Evolutionary conservation across 2,888 invertebrate genomes (phyloP).

Genomic region (Apotomis betuletana): DNA sequence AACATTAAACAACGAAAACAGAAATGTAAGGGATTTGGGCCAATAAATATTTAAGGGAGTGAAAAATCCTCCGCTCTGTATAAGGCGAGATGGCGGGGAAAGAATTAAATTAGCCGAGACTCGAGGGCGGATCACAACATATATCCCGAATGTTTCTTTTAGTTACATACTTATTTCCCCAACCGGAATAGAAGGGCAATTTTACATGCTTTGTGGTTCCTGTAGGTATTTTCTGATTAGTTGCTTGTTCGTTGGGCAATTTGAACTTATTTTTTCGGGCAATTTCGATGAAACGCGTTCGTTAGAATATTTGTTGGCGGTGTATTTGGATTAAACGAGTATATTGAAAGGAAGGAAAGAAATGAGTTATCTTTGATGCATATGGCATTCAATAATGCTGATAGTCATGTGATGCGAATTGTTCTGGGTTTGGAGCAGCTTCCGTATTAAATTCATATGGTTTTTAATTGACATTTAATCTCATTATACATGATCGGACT

Average conservation of each 20-base stretch:
- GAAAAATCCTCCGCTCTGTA: conserved; percentile 49
- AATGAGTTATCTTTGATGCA: no score
- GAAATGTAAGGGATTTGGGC: conserved; percentile 44
- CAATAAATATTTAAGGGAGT: conserved; percentile 46
- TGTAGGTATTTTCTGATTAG: conserved; percentile 38
- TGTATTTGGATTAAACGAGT: background rate
- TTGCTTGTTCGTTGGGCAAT: conserved; percentile 37
- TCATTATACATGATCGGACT: no score
- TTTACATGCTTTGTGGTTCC: conserved; percentile 38
- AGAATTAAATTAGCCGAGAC: conserved; percentile 53
- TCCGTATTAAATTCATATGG: no score
- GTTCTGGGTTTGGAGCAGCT: no score
- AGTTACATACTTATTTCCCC: conserved; percentile 47
- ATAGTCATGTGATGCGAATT: background rate
- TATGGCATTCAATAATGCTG: background rate
- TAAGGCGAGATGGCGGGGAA: conserved; percentile 50
- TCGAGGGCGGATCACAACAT: conserved; percentile 46
- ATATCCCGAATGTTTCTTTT: conserved; percentile 56
- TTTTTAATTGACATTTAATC: no score
- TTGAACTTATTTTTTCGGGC: conserved; percentile 20
- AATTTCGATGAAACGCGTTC: conserved; percentile 16
- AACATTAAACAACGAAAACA: conserved; percentile 30
- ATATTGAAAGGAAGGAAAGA: background rate
- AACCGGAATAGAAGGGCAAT: conserved; percentile 36
- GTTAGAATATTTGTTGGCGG: background rate